Conservation (phyloP, 2,888 invertebrate genomes). For the Hesperia comma region DNA sequence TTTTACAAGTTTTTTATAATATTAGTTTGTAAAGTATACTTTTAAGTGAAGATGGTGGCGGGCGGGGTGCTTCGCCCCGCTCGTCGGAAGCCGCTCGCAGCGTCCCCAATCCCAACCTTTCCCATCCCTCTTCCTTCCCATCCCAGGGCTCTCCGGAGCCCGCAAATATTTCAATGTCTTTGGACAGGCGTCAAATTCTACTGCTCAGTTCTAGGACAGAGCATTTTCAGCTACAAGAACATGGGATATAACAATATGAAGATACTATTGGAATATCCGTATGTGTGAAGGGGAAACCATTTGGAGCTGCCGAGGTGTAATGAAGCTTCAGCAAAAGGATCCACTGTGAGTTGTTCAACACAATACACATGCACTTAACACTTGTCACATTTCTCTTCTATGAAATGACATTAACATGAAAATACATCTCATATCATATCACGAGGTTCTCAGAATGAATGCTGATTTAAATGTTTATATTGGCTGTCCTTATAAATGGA, state of each 20-base stretch:
- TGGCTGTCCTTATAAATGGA: too few species aligned
- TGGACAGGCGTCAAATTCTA: conserved; percentile 39
- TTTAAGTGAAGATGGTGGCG: conserved; percentile 76
- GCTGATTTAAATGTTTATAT: too few species aligned
- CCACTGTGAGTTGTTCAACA: not conserved
- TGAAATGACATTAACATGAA: too few species aligned
- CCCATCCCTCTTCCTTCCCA: conserved; percentile 54
- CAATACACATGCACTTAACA: too few species aligned
- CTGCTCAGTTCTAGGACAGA: conserved; percentile 37
- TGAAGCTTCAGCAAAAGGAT: too few species aligned
- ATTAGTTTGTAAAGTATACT: conserved; percentile 81
- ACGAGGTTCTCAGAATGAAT: too few species aligned
- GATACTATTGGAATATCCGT: too few species aligned
- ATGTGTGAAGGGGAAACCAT: too few species aligned
- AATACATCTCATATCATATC: too few species aligned
- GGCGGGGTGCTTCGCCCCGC: conserved; percentile 51
- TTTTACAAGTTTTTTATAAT: conserved; percentile 83
- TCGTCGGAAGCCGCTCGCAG: conserved; percentile 68
- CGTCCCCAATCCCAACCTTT: conserved; percentile 48
- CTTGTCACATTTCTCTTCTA: too few species aligned
- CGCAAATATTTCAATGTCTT: conserved; percentile 49
- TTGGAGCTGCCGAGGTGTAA: not conserved
- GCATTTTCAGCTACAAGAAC: conserved; percentile 39
- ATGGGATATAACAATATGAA: not conserved
- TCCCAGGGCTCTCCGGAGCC: conserved; percentile 52